Conservation (phyloP, 2,888 invertebrate species). For the Apotomis capreana region DNA sequence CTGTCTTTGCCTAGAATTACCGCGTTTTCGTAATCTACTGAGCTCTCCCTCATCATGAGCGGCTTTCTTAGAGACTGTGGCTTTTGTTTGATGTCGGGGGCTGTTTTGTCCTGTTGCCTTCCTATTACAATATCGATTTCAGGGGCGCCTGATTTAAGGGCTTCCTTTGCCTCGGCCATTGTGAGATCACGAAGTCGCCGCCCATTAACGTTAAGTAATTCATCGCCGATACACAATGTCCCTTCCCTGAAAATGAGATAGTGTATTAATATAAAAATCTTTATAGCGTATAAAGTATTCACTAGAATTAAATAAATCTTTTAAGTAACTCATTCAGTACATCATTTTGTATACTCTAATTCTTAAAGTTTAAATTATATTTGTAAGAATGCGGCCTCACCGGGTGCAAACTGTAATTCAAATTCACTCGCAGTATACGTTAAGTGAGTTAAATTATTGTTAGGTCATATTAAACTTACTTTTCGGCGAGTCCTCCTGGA, state of each 20-base stretch:
- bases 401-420: no score
- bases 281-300: no score
- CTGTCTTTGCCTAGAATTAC: conserved; percentile 80
- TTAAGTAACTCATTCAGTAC: no score
- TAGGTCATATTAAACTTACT: conserved; percentile 68
- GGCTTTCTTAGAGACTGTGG: conserved; percentile 58
- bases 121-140: conserved; percentile 87
- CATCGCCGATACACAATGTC: conserved; percentile 86
- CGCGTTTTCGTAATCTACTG: conserved; percentile 88
- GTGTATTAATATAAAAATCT: neutral
- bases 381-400: no score
- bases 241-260: conserved; percentile 81
- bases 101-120: conserved; percentile 71
- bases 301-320: no score
- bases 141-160: conserved; percentile 84
- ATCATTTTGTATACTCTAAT: no score
- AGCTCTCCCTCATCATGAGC: conserved; percentile 85
- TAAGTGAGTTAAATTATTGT: neutral
- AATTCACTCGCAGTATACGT: no score
- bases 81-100: conserved; percentile 56
- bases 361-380: no score
- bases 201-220: conserved; percentile 89
- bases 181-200: conserved; percentile 86
- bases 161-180: conserved; percentile 86
- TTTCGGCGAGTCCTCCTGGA: conserved; percentile 87